phyloP scores from a whole-genome alignment of 2,888 invertebrate genomes.

The Creontiades dilutus region DNA sequence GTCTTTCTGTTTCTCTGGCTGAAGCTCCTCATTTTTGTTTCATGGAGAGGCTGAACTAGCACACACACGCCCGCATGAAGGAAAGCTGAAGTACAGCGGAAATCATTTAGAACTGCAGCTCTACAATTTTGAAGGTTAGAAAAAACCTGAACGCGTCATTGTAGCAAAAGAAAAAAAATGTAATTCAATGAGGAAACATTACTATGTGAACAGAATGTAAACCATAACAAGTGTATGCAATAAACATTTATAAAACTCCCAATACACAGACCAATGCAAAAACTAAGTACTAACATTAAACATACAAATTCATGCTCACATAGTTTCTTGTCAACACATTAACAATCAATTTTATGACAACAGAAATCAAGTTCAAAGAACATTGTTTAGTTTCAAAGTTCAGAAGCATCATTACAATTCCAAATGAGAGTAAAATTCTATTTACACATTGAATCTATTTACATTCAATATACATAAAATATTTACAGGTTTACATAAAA shows the following conservation, averaged over 20 bases:
- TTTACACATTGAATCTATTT: not conserved
- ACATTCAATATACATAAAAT: slow-evolving; percentile 30
- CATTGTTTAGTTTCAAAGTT: not conserved
- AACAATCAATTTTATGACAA: slow-evolving; percentile 1
- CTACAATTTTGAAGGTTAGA: too few relatives aligned
- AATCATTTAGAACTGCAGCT: too few relatives aligned
- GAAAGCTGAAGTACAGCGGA: too few relatives aligned
- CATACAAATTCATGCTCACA: slow-evolving; percentile 42
- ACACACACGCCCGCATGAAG: too few relatives aligned
- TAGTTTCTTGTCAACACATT: slow-evolving; percentile 31
- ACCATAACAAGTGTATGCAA: slow-evolving; percentile 48
- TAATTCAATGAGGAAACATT: slow-evolving; percentile 44
- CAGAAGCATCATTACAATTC: slow-evolving; percentile 16
- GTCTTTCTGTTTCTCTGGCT: too few relatives aligned
- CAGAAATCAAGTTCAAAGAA: not conserved
- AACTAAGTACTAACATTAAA: slow-evolving; percentile 43
- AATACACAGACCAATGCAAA: slow-evolving; percentile 50
- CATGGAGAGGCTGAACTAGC: too few relatives aligned
- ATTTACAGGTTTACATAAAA: slow-evolving; percentile 13
- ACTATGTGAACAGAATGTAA: slow-evolving; percentile 40
- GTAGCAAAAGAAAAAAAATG: slow-evolving; percentile 36
- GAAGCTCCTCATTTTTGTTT: too few relatives aligned
- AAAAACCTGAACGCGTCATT: not conserved
- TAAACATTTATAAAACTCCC: slow-evolving; percentile 55
- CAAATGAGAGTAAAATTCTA: not conserved